Conservation (phyloP, 2,113 vertebrate genomes). For the Epinephelus moara region DNA sequence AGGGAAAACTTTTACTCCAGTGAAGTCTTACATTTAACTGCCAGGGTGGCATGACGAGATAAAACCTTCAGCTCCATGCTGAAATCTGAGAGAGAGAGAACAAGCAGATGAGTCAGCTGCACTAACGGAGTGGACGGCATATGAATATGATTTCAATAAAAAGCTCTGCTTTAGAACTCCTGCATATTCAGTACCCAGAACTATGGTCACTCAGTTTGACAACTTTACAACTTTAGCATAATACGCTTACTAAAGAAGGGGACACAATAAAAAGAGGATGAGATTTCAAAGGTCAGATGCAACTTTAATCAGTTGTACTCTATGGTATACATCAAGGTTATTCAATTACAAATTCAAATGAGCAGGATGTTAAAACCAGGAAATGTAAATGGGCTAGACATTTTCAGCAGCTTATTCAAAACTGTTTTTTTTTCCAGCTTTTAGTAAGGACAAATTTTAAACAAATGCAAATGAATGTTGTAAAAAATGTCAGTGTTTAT, state of each 20-base stretch:
- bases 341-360: not conserved
- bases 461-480: not conserved
- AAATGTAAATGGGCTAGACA: not conserved
- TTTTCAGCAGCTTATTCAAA: not conserved
- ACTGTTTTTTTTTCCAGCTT: not conserved
- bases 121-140: slow-evolving; percentile 41
- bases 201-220: slow-evolving; percentile 35
- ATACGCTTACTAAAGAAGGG: slow-evolving; percentile 12
- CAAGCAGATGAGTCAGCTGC: slow-evolving; percentile 53
- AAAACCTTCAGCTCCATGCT: slow-evolving; percentile 59
- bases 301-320: slow-evolving; percentile 5
- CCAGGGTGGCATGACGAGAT: slow-evolving; percentile 61
- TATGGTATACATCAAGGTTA: not conserved
- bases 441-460: not conserved
- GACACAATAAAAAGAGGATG: slow-evolving; percentile 17
- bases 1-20: slow-evolving; percentile 55
- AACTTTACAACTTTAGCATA: slow-evolving; percentile 27
- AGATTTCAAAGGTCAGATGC: not conserved
- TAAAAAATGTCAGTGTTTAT: not conserved
- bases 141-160: slow-evolving; percentile 53
- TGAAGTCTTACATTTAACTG: slow-evolving; percentile 56
- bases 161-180: slow-evolving; percentile 29
- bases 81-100: slow-evolving; percentile 44
- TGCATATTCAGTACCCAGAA: slow-evolving; percentile 46
- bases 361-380: too few relatives aligned